These are phyloP conservation scores for Epinephelus cyanopodus DNA, from an alignment of 2,113 vertebrate genomes.

Conservation along the genomic window DNA sequence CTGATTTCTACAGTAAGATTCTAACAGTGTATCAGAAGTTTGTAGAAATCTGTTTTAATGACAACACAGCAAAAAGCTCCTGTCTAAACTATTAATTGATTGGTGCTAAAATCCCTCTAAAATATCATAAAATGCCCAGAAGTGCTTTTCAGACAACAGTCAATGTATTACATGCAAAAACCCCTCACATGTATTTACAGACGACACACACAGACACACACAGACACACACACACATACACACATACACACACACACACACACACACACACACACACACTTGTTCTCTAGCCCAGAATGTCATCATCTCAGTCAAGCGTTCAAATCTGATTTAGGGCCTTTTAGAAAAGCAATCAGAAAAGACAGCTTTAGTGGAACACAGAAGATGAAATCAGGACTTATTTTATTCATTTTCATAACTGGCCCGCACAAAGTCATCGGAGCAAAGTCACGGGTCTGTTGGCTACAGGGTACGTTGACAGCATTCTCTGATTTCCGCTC, in stretches of 20 bases:
- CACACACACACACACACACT: slow-evolving; percentile 2
- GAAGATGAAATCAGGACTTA: slow-evolving; percentile 57
- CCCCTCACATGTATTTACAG: neutral
- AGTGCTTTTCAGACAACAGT: neutral
- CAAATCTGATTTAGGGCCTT: slow-evolving; percentile 64
- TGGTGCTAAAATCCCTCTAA: neutral
- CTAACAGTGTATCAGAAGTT: neutral
- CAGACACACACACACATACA: slow-evolving; percentile 11
- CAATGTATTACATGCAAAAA: slow-evolving; percentile 11
- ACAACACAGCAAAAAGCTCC: neutral
- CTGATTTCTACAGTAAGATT: neutral
- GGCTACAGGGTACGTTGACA: neutral
- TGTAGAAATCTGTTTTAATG: slow-evolving; percentile 18
- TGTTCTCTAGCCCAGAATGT: slow-evolving; percentile 27
- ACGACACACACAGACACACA: slow-evolving; percentile 6
- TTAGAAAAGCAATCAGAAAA: slow-evolving; percentile 61
- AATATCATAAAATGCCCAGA: neutral
- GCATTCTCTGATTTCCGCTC: slow-evolving; percentile 6
- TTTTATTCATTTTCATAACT: slow-evolving; percentile 54
- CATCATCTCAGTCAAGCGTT: slow-evolving; percentile 63
- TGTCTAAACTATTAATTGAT: slow-evolving; percentile 13
- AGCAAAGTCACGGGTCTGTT: slow-evolving; percentile 41
- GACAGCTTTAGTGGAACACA: slow-evolving; percentile 52
- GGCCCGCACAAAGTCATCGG: slow-evolving; percentile 41
- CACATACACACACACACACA: slow-evolving; percentile 7